A percentile compares a stretch with the other conserved stretches of the same genome.
These are phyloP conservation scores for Bombus confusus DNA, from an alignment of 1,140 invertebrate genomes.

Conservation along the genomic window DNA sequence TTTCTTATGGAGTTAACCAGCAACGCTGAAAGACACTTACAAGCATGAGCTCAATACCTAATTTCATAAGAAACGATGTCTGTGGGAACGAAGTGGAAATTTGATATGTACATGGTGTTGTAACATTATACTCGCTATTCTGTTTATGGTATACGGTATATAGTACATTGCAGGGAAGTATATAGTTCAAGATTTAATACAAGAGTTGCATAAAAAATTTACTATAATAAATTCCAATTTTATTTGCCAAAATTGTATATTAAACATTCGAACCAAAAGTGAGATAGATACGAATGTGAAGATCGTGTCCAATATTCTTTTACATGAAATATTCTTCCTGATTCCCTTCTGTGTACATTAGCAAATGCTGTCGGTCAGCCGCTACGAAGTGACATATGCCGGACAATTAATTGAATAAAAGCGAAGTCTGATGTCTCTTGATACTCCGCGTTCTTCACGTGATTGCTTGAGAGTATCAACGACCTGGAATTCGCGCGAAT, in stretches of 20 bases:
- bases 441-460: conserved; percentile 23
- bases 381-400: background rate
- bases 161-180: background rate
- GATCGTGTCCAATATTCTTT: background rate
- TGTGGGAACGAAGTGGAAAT: conserved; percentile 47
- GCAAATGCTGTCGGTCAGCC: background rate
- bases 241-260: background rate
- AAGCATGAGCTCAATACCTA: conserved; percentile 10
- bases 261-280: background rate
- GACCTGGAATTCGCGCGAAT: conserved; percentile 45
- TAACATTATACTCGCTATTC: conserved; percentile 32
- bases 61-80: conserved; percentile 39
- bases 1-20: too few relatives aligned
- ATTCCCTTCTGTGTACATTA: background rate
- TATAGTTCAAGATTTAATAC: background rate
- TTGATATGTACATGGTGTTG: conserved; percentile 27
- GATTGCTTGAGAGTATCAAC: conserved; percentile 29
- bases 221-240: background rate
- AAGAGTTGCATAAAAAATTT: background rate
- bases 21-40: background rate
- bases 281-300: background rate
- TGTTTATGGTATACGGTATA: conserved; percentile 16
- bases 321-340: background rate
- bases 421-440: conserved; percentile 31
- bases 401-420: conserved; percentile 48